Base-by-base conservation (phyloP, 2,113 vertebrate genomes). In the Leuciscus idus region DNA sequence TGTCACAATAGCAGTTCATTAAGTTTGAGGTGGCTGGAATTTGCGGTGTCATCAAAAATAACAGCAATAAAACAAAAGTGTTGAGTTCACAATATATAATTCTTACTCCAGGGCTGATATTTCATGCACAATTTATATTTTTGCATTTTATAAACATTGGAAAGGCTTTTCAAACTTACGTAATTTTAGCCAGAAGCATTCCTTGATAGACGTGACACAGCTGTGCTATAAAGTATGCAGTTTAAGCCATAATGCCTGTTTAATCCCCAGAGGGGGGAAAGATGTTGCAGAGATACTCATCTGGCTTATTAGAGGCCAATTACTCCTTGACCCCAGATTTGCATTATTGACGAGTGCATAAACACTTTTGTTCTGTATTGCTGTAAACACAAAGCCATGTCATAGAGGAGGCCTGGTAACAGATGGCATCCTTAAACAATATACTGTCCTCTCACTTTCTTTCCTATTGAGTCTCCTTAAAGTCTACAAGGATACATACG, bases 311-410 rank as follows among this genome's bases (percentile, higher is more conserved):
- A 80, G 19, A 79, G 61, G 82, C 52, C 64, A 66, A 83, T 83
- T 86, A 83, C 15, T 39, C 48, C 57, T 64, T 64, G 48, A 48
- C 86, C 75, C 79, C 33, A 59, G 64, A 90, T 88, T 21, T 76
- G 78, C 66, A 81, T 91, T 74, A 83, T 66, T 90, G 84, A 85
- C 23, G 19, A 76, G 13, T 46, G 43, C 62, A 87, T 86, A 83
- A 87, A 90, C 50, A 52, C 52, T 33, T 82, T 85, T 77, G 76
- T 84, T 17, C 68, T 43, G 50, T 57, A 57, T 73, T 43, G 82
- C 64, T 52, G 62, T 70, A 66, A 82, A 82, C 46, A 52, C 62
- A 82, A 82, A 36, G 12, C 68, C 33, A 2, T 55, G 13, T 72
- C 80, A 82, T 19, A 13, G 21, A 26, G 26, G 28, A 39, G 80